Evolutionary conservation across 2,797 vertebrate genomes (phyloP), one percentile per base, ranked within the genome.

Genomic region (Pangasius mekongensis): DNA sequence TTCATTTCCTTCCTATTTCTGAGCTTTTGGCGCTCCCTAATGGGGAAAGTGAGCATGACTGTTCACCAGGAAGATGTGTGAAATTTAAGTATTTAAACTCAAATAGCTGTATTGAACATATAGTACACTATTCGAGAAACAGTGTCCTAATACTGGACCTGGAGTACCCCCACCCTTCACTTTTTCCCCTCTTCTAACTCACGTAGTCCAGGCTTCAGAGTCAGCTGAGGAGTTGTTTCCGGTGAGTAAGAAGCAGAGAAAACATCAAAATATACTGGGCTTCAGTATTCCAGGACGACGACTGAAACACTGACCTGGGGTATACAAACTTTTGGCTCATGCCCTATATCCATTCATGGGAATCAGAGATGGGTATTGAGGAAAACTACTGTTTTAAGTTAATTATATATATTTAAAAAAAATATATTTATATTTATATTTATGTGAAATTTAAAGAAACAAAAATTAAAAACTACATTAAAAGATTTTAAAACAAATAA

Each of bases 1-100:
- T 10, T 1, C 0, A 8, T 24, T 56, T 27, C 36, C 14, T 0
- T 36, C 0, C 7, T 8, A 62, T 89, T 69, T 58, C 2, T 89
- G 18, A 76, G 56, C 20, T 43, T 80, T 71, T 89, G 76, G 84
- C 84, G 39, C 84, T 81, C 56, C 36, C 39, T 89, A 64, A 27
- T 86, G 90, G 74, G 4, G 36, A 62, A 58, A 36, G 2, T 6
- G 30, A 9, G 3, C 43, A 49, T 30, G 39, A 8, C 36, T 6
- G 27, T 16, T 66, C 1, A 20, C 7, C 1, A 49, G 60, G 39
- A 66, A 2, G 10, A 16, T 3, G 0, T 36, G 16, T 22, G 18
- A 49, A 47, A 49, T 36, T 3, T 18, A 58, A 58, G 62, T 64
- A n/a, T 64, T n/a, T 64, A 27, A 64, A 64, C 62, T 11, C 27